Percentiles rank a stretch among this genome's conserved stretches.
These are phyloP conservation scores for Solenodon paradoxus DNA, from an alignment of 2,113 vertebrate genomes.

Conservation along the genomic window DNA sequence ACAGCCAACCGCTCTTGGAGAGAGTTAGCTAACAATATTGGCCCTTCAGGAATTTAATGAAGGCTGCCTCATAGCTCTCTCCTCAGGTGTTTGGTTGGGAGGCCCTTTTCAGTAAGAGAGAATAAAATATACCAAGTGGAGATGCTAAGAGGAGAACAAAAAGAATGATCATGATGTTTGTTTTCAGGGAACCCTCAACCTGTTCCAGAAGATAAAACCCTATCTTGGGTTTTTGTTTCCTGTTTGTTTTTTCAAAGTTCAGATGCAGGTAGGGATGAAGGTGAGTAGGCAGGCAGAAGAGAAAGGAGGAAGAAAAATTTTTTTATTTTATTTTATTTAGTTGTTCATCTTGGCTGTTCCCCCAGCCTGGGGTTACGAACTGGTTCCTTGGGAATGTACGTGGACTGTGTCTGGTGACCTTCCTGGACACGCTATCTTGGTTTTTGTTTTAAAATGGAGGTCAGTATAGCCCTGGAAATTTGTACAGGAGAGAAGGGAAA, in stretches of 20 bases:
- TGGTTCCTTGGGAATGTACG: too few relatives aligned
- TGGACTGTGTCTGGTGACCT: too few relatives aligned
- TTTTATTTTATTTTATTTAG: too few relatives aligned
- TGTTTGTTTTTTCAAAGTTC: not conserved
- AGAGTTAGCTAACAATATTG: conserved; percentile 11
- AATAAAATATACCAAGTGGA: conserved; percentile 17
- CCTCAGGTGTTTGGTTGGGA: not conserved
- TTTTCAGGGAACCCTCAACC: not conserved
- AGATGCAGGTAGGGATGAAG: too few relatives aligned
- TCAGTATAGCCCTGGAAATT: not conserved
- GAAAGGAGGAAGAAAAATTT: too few relatives aligned
- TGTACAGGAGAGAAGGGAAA: not conserved
- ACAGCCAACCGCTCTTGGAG: conserved; percentile 26
- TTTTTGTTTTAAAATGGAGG: not conserved
- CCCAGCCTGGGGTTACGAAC: too few relatives aligned
- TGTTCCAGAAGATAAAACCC: not conserved
- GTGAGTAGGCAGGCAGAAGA: too few relatives aligned
- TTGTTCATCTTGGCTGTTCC: too few relatives aligned
- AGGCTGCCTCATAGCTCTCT: not conserved
- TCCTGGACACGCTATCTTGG: too few relatives aligned
- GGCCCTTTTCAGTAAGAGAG: conserved; percentile 16
- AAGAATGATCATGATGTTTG: not conserved
- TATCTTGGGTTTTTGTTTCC: not conserved
- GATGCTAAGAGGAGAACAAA: not conserved
- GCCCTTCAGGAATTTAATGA: not conserved